Conservation (phyloP, 2,888 invertebrate genomes). For the Carabus problematicus region DNA sequence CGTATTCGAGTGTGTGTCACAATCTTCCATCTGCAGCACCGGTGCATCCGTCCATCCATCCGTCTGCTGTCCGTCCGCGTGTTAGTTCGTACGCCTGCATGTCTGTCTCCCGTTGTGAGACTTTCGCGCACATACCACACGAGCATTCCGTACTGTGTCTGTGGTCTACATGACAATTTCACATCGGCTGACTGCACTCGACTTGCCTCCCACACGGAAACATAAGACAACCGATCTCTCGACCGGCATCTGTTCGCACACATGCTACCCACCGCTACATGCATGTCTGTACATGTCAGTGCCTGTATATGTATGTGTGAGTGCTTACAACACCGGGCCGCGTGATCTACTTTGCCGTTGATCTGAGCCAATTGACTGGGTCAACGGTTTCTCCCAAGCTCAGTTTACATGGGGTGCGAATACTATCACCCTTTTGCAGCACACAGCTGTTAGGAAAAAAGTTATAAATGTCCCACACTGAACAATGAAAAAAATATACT, state of each 20-base stretch:
- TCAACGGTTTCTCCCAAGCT: too few species aligned
- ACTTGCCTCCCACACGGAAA: slow-evolving; percentile 29
- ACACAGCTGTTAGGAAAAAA: background rate
- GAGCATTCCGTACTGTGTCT: slow-evolving; percentile 31
- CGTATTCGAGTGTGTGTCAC: too few species aligned
- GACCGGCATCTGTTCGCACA: too few species aligned
- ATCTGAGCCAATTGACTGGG: too few species aligned
- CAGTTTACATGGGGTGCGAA: too few species aligned
- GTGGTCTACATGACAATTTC: slow-evolving; percentile 21
- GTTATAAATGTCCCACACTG: background rate
- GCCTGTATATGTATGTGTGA: slow-evolving; percentile 2
- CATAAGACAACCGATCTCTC: background rate
- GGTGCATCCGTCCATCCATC: too few species aligned
- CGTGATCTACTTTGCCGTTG: too few species aligned
- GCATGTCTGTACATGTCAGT: background rate
- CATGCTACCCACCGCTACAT: too few species aligned
- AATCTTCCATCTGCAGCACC: too few species aligned
- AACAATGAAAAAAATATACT: too few species aligned
- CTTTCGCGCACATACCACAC: slow-evolving; percentile 18
- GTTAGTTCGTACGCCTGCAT: background rate
- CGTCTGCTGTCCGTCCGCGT: background rate
- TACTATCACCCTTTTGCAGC: background rate
- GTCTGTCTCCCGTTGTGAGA: slow-evolving; percentile 8
- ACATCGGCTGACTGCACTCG: slow-evolving; percentile 19
- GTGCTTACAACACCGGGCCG: background rate